Evolutionary conservation across 30 jellyfish, hydroid and myxozoan genomes (phyloP), one percentile per base, ranked within the genome.

Genomic region (Nemopilema nomurai): DNA sequence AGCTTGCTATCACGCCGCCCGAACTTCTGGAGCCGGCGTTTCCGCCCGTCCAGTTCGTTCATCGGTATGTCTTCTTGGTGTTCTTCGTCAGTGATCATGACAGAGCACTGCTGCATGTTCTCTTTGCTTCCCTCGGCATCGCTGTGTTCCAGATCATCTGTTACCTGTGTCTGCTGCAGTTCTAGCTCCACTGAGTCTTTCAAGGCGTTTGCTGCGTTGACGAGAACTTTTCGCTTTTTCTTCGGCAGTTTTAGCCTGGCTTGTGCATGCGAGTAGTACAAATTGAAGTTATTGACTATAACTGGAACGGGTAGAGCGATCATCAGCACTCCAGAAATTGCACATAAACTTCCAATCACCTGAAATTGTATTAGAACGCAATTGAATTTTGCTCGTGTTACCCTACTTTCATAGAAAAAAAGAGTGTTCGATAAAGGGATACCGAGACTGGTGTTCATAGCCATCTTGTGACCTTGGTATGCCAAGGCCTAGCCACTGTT

Each of bases 251-350:
- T 93, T 53, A 89, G 67, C 31, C 98, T 67, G 63, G 98, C 98
- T 85, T 93, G 98, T 0, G 98, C 98, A 67, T 93, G 98, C 16
- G 97, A 89, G 82, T 93, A 93, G 76, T 87, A 93, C 51, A 93
- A 76, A 53, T 93, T 93, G 90, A 93, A 93, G 69, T 93, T 93
- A 79, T 93, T 93, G 23, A 93, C 98, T 27, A 93, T 93, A 8
- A 93, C 98, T 18, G 98, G 98, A 18, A 93, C 98, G 0, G 98
- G 98, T 49, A 93, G 90, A 1, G 98, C 98, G n/a, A 93, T 93
- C 97, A 93, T 88, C 23, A 93, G 89, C 21, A 93, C 98, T 8
- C 98, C 98, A 51, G 96, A 72, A 8, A 93, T 90, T 0, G 98
- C 93, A 69, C 98, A 93, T 21, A 93, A 62, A 49, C 94, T 88